Percentiles rank a stretch among this genome's conserved stretches.
Evolutionary conservation across 2,888 invertebrate species (phyloP).

Genomic region (Hetaerina titia): DNA sequence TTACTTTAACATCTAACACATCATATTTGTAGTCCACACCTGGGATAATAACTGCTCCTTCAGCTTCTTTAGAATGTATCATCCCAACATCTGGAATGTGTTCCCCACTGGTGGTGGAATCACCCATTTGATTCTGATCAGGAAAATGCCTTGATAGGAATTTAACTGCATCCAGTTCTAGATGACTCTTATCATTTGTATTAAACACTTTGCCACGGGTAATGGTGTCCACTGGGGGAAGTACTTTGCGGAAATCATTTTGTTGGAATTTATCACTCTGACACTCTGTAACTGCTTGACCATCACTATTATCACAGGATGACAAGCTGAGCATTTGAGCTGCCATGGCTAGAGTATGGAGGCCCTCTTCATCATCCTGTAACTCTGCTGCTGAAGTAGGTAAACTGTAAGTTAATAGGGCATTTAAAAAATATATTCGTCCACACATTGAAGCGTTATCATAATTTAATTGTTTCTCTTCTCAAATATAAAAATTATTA

Average conservation of each 20-base stretch:
- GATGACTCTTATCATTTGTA: background rate
- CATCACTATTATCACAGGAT: background rate
- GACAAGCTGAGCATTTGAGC: constrained; percentile 60
- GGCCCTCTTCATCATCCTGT: constrained; percentile 43
- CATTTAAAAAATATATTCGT: too few relatives aligned
- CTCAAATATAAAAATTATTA: too few relatives aligned
- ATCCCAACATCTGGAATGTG: background rate
- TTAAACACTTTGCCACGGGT: background rate
- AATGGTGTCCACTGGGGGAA: background rate
- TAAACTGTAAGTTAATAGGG: too few relatives aligned
- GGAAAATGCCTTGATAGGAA: constrained; percentile 26
- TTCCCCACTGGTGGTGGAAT: background rate
- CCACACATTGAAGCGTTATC: too few relatives aligned
- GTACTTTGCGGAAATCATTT: background rate
- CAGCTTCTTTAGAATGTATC: background rate
- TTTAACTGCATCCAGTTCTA: constrained; percentile 51
- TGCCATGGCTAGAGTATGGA: constrained; percentile 35
- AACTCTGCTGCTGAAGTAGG: background rate
- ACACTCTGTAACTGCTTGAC: background rate
- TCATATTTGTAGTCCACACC: background rate
- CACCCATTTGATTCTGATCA: background rate
- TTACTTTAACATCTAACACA: background rate
- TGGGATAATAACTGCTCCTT: too few relatives aligned
- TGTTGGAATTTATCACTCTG: background rate
- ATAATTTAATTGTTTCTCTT: too few relatives aligned